phyloP scores from a whole-genome alignment of 2,888 invertebrate genomes.

The Geophilus truncorum region DNA sequence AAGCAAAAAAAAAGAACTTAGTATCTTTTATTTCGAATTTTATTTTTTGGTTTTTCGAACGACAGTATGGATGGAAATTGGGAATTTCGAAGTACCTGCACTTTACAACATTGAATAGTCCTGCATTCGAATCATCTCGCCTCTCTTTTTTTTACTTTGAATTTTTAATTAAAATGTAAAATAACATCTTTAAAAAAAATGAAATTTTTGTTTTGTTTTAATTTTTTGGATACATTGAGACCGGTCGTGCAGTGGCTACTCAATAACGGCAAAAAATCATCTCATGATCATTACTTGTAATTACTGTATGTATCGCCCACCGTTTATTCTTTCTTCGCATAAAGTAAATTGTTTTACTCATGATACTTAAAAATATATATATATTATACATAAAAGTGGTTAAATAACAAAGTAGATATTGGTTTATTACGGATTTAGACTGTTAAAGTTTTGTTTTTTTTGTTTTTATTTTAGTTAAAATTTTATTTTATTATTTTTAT shows the following conservation, averaged over 20 bases:
- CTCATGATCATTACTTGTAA: conserved; percentile 18
- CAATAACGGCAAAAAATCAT: neutral
- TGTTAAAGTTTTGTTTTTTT: neutral
- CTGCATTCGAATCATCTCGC: neutral
- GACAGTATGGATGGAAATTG: neutral
- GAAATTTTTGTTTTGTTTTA: neutral
- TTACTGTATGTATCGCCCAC: conserved; percentile 3
- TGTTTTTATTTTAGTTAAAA: neutral
- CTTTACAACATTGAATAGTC: neutral
- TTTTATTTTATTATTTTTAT: neutral
- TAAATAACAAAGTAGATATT: neutral
- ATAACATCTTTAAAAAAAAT: neutral
- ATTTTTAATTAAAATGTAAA: neutral
- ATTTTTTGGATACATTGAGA: neutral
- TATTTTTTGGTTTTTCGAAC: no score
- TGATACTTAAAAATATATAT: neutral
- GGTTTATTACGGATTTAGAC: neutral
- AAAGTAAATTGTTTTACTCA: neutral
- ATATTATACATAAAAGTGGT: neutral
- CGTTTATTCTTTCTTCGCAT: neutral
- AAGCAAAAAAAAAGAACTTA: neutral
- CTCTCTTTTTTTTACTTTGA: neutral
- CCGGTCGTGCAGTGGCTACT: neutral
- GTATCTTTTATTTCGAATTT: neutral
- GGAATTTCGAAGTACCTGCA: conserved; percentile 7